Conservation (phyloP, 2,888 invertebrate genomes). For the Dryococelus australis region DNA sequence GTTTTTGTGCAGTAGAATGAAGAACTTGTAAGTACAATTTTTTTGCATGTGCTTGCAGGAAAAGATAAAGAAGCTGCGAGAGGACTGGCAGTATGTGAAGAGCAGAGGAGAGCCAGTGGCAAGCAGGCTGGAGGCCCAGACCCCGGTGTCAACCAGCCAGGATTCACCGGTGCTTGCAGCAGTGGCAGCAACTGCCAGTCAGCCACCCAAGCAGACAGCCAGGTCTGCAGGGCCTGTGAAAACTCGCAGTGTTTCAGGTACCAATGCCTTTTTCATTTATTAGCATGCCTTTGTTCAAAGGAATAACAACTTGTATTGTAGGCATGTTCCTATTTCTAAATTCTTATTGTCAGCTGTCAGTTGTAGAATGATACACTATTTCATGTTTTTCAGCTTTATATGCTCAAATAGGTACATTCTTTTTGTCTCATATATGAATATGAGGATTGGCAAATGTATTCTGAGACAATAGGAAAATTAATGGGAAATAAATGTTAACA, state of each 20-base stretch:
- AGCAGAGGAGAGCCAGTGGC: slow-evolving; percentile 53
- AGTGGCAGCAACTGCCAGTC: background rate
- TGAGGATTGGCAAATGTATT: too few species aligned
- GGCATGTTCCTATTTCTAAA: too few species aligned
- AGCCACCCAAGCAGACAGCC: background rate
- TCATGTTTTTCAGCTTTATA: too few species aligned
- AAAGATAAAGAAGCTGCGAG: slow-evolving; percentile 62
- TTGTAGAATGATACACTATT: too few species aligned
- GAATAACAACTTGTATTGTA: too few species aligned
- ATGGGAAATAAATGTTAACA: too few species aligned
- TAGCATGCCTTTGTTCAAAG: background rate
- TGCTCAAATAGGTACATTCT: too few species aligned
- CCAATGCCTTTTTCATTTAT: background rate
- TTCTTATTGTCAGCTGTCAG: too few species aligned
- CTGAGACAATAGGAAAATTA: too few species aligned
- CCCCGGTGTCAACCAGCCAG: background rate
- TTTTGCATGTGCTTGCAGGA: slow-evolving; percentile 55
- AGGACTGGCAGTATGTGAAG: slow-evolving; percentile 63
- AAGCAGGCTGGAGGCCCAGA: background rate
- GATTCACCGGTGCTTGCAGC: background rate
- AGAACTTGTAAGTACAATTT: background rate
- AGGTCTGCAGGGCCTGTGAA: background rate
- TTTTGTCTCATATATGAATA: too few species aligned
- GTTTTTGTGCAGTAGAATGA: too few species aligned
- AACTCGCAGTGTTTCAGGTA: slow-evolving; percentile 39